Evolutionary conservation across 2,113 vertebrate genomes (phyloP), one percentile per base, ranked within the genome.

Genomic region (Ibidorhyncha struthersii): DNA sequence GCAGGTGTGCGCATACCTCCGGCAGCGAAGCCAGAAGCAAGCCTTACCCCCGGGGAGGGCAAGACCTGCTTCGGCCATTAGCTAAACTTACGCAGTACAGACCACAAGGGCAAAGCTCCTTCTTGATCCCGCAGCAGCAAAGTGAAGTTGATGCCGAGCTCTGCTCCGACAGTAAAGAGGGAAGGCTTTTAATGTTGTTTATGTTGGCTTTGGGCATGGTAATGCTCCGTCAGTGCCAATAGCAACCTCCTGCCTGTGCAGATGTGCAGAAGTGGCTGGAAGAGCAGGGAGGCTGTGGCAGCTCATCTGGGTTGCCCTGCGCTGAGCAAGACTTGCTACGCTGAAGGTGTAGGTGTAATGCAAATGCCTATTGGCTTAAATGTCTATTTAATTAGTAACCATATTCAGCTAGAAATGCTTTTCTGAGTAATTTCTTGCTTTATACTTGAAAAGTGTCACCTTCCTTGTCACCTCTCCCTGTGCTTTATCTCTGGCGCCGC

Each of bases 21-120:
- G 3, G 43, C 63, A 90, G 69, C 55, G 58, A 53, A 74, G 77
- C 34, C 69, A 71, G 80, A 53, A 66, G 27, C 18, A 41, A 86
- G 5, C 16, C 26, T 65, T 36, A 9, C 36, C 49, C 38, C 45
- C 0, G 1, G 25, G 47, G 16, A 55, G 1, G 1, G 50, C 1
- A 0, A 72, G 47, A 63, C n/a, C 21, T 18, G n/a, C 27, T 56
- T 23, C 49, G 27, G 25, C 49, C 19, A 2, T 55, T 47, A 36
- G 55, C 25, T 53, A 27, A 84, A 21, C 36, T 69, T 27, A 2
- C 1, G 12, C 21, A 10, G 30, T 30, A 6, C 7, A 6, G 25
- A 27, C 27, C 30, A 36, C 15, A 41, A 56, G 55, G 56, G 34
- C 27, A 59, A 80, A 92, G 59, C 72, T 90, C 66, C 55, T 80